Evolutionary conservation across 2,113 vertebrate genomes (phyloP).

Genomic region (Choloepus hoffmanni): DNA sequence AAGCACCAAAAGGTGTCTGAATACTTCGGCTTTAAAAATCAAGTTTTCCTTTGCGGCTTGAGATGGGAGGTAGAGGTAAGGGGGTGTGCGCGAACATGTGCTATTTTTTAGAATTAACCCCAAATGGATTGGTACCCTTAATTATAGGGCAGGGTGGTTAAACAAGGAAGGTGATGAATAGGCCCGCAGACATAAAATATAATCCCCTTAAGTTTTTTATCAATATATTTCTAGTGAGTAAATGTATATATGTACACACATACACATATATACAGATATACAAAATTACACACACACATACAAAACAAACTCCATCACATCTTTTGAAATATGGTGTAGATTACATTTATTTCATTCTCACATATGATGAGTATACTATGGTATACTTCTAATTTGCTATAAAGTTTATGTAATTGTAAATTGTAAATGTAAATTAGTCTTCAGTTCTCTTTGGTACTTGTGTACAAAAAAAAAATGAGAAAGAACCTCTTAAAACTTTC

Average conservation of each 20-base stretch:
- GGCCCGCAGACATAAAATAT: conserved; percentile 10
- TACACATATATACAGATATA: neutral
- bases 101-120: conserved; percentile 30
- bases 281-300: neutral
- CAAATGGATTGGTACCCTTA: conserved; percentile 5
- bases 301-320: conserved; percentile 35
- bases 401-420: neutral
- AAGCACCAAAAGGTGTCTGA: conserved; percentile 26
- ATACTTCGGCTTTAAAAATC: conserved; percentile 45
- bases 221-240: neutral
- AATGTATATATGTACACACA: neutral
- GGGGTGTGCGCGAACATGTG: neutral
- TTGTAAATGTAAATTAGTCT: conserved; percentile 32
- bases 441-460: conserved; percentile 29
- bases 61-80: neutral
- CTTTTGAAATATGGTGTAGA: conserved; percentile 37
- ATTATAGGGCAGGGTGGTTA: neutral
- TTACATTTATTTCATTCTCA: conserved; percentile 18
- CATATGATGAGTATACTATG: neutral
- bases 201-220: conserved; percentile 29
- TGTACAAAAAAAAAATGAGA: neutral
- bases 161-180: conserved; percentile 15
- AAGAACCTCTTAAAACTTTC: conserved; percentile 5
- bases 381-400: neutral
- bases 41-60: conserved; percentile 23